Percentiles rank a stretch among this genome's conserved stretches.
These are phyloP conservation scores for Dynastes grantii DNA, from an alignment of 2,888 invertebrate genomes.

Conservation along the genomic window DNA sequence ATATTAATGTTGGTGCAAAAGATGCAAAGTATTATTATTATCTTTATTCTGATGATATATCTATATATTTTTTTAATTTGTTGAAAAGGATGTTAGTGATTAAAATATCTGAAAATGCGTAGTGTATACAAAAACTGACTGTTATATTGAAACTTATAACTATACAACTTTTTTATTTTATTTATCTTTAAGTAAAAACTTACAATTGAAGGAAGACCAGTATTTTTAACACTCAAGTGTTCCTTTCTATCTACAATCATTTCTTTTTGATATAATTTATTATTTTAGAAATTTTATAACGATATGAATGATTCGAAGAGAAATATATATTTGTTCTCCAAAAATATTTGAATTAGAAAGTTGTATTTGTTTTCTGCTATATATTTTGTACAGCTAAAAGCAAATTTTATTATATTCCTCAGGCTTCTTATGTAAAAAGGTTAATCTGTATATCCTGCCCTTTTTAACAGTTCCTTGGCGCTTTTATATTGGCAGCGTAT, in stretches of 20 bases:
- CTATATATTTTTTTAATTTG: too few species aligned
- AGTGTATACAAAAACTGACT: too few species aligned
- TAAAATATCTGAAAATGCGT: too few species aligned
- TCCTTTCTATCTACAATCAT: neutral
- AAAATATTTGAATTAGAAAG: neutral
- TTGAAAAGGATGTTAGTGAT: too few species aligned
- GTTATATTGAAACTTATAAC: too few species aligned
- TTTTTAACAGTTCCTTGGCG: constrained; percentile 6
- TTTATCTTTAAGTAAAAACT: too few species aligned
- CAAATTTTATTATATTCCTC: neutral
- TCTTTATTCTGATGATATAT: too few species aligned
- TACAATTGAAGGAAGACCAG: too few species aligned
- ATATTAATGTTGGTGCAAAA: too few species aligned
- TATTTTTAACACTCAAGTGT: too few species aligned
- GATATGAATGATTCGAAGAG: neutral
- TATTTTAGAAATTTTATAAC: neutral
- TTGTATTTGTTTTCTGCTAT: neutral
- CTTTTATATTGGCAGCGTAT: neutral
- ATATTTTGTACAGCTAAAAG: neutral
- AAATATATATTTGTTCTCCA: neutral
- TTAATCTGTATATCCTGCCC: neutral
- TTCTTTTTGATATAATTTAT: neutral
- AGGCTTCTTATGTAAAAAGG: neutral
- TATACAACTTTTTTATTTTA: too few species aligned
- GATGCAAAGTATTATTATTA: too few species aligned